These are phyloP conservation scores for Tachina lurida DNA, from an alignment of 2,888 invertebrate species.

Conservation along the genomic window DNA sequence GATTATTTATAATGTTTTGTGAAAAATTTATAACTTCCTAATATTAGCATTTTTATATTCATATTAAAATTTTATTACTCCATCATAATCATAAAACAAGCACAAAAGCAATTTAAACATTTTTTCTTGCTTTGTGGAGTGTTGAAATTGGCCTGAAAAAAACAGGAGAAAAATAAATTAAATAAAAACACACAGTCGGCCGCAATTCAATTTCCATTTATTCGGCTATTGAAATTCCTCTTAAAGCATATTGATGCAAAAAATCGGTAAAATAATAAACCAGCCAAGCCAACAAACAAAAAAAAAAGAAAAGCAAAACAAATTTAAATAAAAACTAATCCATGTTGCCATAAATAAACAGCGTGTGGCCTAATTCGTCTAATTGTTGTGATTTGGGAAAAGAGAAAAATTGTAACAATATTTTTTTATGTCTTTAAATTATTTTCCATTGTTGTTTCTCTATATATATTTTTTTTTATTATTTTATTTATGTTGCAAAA, in stretches of 20 bases:
- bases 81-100: slow-evolving; percentile 57
- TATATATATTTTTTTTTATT: too few species aligned
- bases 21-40: slow-evolving; percentile 66
- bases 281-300: neutral
- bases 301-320: neutral
- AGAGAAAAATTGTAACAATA: slow-evolving; percentile 66
- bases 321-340: slow-evolving; percentile 40
- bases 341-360: slow-evolving; percentile 70
- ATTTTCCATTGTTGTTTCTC: slow-evolving; percentile 21
- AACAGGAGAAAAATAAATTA: too few species aligned
- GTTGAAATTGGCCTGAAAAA: slow-evolving; percentile 53
- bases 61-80: slow-evolving; percentile 66
- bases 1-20: slow-evolving; percentile 59
- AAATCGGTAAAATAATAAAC: neutral
- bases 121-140: slow-evolving; percentile 58
- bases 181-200: slow-evolving; percentile 9
- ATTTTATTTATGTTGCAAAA: slow-evolving; percentile 37
- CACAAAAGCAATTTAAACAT: slow-evolving; percentile 58
- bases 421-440: slow-evolving; percentile 48
- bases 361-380: slow-evolving; percentile 74
- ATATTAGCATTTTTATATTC: slow-evolving; percentile 51
- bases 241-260: slow-evolving; percentile 22
- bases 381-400: slow-evolving; percentile 73
- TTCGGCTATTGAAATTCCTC: slow-evolving; percentile 48
- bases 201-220: slow-evolving; percentile 39